Conservation (phyloP, 2,888 invertebrate species). For the Lasius fuliginosus region DNA sequence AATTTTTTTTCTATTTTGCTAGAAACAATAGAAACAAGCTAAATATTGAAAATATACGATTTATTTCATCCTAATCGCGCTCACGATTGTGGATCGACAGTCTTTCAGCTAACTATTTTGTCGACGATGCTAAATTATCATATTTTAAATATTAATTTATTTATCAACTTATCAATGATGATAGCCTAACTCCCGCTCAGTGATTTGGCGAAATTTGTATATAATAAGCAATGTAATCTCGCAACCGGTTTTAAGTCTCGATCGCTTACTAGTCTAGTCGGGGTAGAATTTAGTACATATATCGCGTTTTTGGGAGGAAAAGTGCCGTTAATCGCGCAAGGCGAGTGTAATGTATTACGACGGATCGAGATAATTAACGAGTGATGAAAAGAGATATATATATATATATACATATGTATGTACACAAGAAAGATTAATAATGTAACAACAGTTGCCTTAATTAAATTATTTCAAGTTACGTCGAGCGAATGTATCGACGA, state of each 20-base stretch:
- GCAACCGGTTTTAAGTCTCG: constrained; percentile 73
- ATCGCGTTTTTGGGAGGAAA: constrained; percentile 36
- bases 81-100: not conserved
- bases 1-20: not conserved
- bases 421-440: constrained; percentile 74
- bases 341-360: constrained; percentile 51
- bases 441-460: constrained; percentile 83
- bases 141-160: constrained; percentile 75
- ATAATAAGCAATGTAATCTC: constrained; percentile 68
- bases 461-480: constrained; percentile 80
- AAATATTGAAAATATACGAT: not conserved
- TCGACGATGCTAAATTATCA: not conserved
- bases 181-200: constrained; percentile 61
- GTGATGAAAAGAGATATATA: constrained; percentile 68
- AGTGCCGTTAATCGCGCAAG: constrained; percentile 47
- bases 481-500: constrained; percentile 17
- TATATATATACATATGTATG: not conserved
- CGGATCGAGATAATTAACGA: constrained; percentile 56
- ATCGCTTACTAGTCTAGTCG: constrained; percentile 85
- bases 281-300: constrained; percentile 69
- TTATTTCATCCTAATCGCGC: not conserved
- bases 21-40: not conserved
- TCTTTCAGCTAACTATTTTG: not conserved
- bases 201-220: constrained; percentile 64
- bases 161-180: constrained; percentile 55